These are phyloP conservation scores for Phallusia fumigata DNA, from an alignment of 23 tunicate genomes.

Conservation along the genomic window DNA sequence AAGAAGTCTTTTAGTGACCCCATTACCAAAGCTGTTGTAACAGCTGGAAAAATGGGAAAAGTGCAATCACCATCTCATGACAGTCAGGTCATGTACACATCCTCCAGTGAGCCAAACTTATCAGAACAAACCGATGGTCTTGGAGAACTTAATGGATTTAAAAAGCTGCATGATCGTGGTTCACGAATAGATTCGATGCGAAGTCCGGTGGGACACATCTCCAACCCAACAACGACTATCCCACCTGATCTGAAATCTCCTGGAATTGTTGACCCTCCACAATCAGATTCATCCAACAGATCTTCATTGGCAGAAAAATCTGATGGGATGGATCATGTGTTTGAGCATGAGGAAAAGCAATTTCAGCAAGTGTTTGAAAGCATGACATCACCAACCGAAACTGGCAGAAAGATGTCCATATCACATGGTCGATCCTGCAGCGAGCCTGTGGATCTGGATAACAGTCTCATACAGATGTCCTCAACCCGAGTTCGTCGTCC, in stretches of 20 bases:
- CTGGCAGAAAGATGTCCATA: neutral
- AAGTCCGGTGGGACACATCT: slow-evolving; percentile 9
- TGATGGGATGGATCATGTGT: slow-evolving; percentile 9
- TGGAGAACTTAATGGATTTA: slow-evolving; percentile 29
- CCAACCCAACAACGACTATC: slow-evolving; percentile 18
- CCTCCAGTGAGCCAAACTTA: slow-evolving; percentile 72
- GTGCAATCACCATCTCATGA: slow-evolving; percentile 15
- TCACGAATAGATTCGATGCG: neutral
- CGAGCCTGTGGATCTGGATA: slow-evolving; percentile 25
- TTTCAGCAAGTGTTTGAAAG: slow-evolving; percentile 53
- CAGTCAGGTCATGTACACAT: slow-evolving; percentile 1
- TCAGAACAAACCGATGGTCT: slow-evolving; percentile 53
- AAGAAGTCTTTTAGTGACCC: slow-evolving; percentile 92
- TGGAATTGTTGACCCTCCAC: neutral
- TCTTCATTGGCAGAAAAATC: slow-evolving; percentile 4
- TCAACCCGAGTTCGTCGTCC: slow-evolving; percentile 36
- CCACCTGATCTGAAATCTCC: neutral
- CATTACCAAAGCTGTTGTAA: slow-evolving; percentile 52
- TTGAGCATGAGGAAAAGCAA: slow-evolving; percentile 68
- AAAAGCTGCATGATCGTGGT: slow-evolving; percentile 9
- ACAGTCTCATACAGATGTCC: slow-evolving; percentile 12
- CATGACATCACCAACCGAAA: slow-evolving; percentile 28
- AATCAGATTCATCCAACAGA: neutral
- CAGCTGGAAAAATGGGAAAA: slow-evolving; percentile 34
- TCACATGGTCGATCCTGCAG: slow-evolving; percentile 34